Percentiles rank a stretch among this genome's conserved stretches.
Conservation (phyloP, 2,797 vertebrate genomes). For the Babyrousa celebensis region DNA sequence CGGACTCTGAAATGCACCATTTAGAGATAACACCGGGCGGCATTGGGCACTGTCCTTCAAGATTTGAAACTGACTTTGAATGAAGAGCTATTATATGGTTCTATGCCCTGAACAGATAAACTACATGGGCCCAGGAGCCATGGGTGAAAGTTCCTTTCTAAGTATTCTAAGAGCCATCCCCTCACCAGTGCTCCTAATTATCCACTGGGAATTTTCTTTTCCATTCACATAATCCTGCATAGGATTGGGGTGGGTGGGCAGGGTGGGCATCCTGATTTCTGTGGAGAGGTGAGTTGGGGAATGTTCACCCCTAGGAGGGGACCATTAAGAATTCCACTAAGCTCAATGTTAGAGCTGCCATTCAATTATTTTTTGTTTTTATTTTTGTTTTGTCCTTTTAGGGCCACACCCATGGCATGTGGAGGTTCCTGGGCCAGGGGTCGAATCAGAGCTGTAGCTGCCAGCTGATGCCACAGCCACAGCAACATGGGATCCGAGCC, state of each 20-base stretch:
- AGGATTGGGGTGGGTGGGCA: neutral
- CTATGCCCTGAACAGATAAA: neutral
- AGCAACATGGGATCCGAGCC: no score
- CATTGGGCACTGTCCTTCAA: neutral
- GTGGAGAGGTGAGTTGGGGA: neutral
- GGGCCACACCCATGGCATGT: no score
- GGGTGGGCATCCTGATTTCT: neutral
- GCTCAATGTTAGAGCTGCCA: neutral
- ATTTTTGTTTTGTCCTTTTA: no score
- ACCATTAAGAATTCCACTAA: neutral
- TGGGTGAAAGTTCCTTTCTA: neutral
- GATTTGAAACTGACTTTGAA: slow-evolving; percentile 45
- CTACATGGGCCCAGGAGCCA: neutral
- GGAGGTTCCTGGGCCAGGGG: no score
- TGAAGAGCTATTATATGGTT: neutral
- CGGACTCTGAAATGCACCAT: neutral
- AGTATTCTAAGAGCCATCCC: neutral
- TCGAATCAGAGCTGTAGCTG: no score
- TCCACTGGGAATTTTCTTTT: neutral
- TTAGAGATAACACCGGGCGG: neutral
- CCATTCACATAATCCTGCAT: neutral
- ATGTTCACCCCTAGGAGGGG: neutral
- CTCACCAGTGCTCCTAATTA: neutral
- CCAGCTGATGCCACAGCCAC: no score
- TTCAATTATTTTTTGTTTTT: neutral